Percentiles rank a stretch among this genome's conserved stretches.
These are phyloP conservation scores for Liposcelis brunnea DNA, from an alignment of 2,888 invertebrate genomes.

Conservation along the genomic window DNA sequence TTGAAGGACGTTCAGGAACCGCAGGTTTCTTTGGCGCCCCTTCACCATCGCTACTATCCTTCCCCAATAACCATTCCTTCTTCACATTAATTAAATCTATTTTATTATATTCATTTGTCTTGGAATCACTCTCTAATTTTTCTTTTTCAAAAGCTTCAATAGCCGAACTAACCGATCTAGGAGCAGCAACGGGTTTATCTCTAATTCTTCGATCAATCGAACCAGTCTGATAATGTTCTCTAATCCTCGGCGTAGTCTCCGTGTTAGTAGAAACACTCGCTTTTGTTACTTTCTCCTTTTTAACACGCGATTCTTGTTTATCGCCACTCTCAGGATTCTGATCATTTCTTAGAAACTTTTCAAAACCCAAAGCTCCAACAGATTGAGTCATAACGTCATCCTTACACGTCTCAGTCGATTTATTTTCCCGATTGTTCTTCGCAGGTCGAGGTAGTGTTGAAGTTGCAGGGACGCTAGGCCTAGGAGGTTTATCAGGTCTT, in stretches of 20 bases:
- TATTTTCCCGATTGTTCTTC: slow-evolving; percentile 32
- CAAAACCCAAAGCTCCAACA: slow-evolving; percentile 19
- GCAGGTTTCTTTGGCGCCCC: slow-evolving; percentile 43
- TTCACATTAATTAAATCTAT: slow-evolving; percentile 16
- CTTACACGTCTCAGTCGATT: slow-evolving; percentile 24
- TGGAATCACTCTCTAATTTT: too few relatives aligned
- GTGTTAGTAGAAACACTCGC: neutral
- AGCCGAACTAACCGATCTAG: too few relatives aligned
- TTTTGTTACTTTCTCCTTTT: slow-evolving; percentile 2
- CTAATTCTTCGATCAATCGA: too few relatives aligned
- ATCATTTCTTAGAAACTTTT: slow-evolving; percentile 9
- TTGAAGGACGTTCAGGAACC: slow-evolving; percentile 62
- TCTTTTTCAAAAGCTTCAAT: too few relatives aligned
- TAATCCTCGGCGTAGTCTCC: neutral
- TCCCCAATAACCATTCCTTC: slow-evolving; percentile 13
- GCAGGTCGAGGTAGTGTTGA: slow-evolving; percentile 43
- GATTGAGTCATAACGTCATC: slow-evolving; percentile 26
- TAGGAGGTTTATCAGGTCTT: slow-evolving; percentile 45
- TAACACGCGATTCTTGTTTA: too few relatives aligned
- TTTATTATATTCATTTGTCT: slow-evolving; percentile 18
- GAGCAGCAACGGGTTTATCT: too few relatives aligned
- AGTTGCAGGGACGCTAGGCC: slow-evolving; percentile 38
- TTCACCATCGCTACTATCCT: slow-evolving; percentile 19
- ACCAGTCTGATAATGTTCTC: too few relatives aligned
- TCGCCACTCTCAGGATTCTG: too few relatives aligned